Percentiles rank a stretch among this genome's conserved stretches.
These are phyloP conservation scores for Coptodon bakossiorum DNA, from an alignment of 2,113 vertebrate genomes.

Conservation along the genomic window DNA sequence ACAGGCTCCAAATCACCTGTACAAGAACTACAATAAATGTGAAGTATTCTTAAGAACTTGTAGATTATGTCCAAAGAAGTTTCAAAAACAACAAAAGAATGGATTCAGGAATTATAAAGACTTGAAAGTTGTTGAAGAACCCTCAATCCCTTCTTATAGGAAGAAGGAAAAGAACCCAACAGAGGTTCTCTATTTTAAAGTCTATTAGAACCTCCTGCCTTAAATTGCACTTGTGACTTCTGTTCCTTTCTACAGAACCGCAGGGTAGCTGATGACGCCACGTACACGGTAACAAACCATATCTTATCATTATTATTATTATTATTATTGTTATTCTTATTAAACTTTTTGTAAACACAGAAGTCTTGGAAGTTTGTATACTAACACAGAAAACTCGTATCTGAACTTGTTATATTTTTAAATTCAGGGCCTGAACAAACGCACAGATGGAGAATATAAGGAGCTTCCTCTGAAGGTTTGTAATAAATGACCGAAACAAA, in stretches of 20 bases:
- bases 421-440: constrained; percentile 25
- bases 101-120: not conserved
- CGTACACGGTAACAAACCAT: constrained; percentile 27
- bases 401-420: not conserved
- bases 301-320: not conserved
- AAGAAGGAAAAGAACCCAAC: not conserved
- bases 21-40: not conserved
- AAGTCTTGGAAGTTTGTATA: not conserved
- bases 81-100: not conserved
- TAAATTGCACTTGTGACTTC: not conserved
- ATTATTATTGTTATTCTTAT: not conserved
- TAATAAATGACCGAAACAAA: not conserved
- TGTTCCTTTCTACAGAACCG: constrained; percentile 11
- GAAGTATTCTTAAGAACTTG: not conserved
- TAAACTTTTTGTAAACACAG: not conserved
- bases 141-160: not conserved
- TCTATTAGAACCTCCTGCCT: not conserved
- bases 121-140: not conserved
- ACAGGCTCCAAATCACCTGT: not conserved
- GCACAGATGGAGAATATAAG: constrained; percentile 43
- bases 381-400: not conserved
- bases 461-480: constrained; percentile 54
- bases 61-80: not conserved
- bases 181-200: not conserved
- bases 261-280: not conserved